Conservation (phyloP, 2,888 invertebrate species). For the Aleiodes leptofemur region DNA sequence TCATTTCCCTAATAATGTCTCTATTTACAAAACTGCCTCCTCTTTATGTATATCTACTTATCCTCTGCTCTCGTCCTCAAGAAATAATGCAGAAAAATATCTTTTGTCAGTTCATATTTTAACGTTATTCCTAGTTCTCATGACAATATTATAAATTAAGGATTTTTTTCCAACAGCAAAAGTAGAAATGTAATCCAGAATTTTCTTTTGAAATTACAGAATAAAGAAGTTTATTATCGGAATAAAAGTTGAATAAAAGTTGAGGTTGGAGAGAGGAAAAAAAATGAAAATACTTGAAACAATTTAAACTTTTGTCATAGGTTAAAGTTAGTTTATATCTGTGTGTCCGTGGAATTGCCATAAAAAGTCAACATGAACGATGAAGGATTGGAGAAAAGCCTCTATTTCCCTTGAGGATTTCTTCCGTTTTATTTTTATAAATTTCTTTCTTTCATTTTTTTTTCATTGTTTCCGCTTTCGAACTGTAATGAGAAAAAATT, state of each 20-base stretch:
- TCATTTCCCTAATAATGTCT: constrained; percentile 29
- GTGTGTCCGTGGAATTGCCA: constrained; percentile 15
- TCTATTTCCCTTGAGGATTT: constrained; percentile 2
- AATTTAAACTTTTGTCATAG: constrained; percentile 31
- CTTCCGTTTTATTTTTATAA: background rate
- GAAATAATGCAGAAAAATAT: background rate
- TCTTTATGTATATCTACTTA: background rate
- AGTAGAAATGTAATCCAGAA: constrained; percentile 2
- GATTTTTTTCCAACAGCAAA: background rate
- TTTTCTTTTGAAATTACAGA: constrained; percentile 11
- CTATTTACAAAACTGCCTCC: constrained; percentile 10
- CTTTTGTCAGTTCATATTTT: background rate
- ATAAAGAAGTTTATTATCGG: constrained; percentile 29
- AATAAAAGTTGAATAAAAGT: constrained; percentile 24
- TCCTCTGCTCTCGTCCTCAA: too few species aligned
- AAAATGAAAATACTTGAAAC: constrained; percentile 26
- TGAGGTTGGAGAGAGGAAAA: background rate
- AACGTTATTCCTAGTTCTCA: background rate
- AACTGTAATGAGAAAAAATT: background rate
- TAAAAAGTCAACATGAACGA: constrained; percentile 27
- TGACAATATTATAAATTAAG: background rate
- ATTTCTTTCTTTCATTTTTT: constrained; percentile 5
- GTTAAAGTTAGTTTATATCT: constrained; percentile 23
- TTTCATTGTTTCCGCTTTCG: background rate
- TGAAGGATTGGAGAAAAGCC: constrained; percentile 20